Evolutionary conservation across 2,113 vertebrate genomes (phyloP), one percentile per base, ranked within the genome.

Genomic region (Cyprinus carpio): DNA sequence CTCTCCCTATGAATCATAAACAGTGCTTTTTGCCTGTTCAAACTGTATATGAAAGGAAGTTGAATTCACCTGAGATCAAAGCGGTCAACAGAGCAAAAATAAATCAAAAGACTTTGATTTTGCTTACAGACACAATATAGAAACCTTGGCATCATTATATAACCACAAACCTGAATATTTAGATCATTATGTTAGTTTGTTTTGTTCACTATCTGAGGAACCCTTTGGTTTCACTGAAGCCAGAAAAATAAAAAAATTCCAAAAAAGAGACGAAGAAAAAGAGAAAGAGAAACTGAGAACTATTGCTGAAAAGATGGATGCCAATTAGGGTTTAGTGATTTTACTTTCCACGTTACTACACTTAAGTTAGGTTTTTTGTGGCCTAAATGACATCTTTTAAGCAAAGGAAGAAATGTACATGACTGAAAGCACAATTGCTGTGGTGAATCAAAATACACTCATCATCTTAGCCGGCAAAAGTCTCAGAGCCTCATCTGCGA

Each of bases 401-500:
- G 76, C 23, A 60, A 56, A 78, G 29, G 10, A 78, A n/a, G 54
- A 31, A 37, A 37, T 56, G 37, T n/a, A 58, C 11, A 43, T 43
- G 40, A 43, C 40, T 11, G 9, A 43, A 10, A 43, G 31, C 49
- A 77, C n/a, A 82, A 46, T 84, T 64, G 31, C 40, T 51, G 74
- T 9, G 31, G 23, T 79, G 23, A 85, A 75, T 65, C 29, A 58
- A 85, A 85, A 72, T 25, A 58, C 25, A 71, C 18, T 31, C 65
- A 84, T 25, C 18, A 40, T 46, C 67, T 51, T 46, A 46, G 60
- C 58, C 4, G 9, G 13, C 60, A 65, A 81, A 65, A 29, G 58
- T 64, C 60, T 81, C 60, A 69, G 27, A 69, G 80, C 67, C 20
- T 71, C 67, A 54, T 82, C 67, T 82, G 81, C 29, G 11, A 72